Percentiles rank a stretch among this genome's conserved stretches.
Conservation (phyloP, 1,140 invertebrate species). For the Monochamus saltuarius region DNA sequence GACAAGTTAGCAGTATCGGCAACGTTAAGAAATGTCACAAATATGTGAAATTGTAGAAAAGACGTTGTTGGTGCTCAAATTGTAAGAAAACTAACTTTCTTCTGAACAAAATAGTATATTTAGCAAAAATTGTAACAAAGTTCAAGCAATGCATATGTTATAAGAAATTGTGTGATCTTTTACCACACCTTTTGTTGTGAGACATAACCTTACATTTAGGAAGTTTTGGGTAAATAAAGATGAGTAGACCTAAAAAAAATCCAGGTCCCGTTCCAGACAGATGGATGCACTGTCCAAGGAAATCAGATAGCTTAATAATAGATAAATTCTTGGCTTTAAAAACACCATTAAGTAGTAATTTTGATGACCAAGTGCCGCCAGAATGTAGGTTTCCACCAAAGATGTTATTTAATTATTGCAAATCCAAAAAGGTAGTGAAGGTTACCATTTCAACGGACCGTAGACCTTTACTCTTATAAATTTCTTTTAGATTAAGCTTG, state of each 20-base stretch:
- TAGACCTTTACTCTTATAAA: neutral
- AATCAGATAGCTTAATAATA: slow-evolving; percentile 70
- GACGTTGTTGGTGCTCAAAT: no score
- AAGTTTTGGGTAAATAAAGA: slow-evolving; percentile 8
- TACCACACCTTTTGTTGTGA: no score
- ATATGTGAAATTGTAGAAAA: no score
- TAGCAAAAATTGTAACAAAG: no score
- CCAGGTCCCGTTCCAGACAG: slow-evolving; percentile 76
- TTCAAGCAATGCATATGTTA: no score
- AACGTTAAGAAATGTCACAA: no score
- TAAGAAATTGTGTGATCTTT: no score
- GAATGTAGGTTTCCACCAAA: slow-evolving; percentile 78
- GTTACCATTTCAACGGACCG: slow-evolving; percentile 49
- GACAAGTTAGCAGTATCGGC: no score
- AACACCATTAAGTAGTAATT: slow-evolving; percentile 79
- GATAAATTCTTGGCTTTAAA: slow-evolving; percentile 91
- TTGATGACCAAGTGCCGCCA: slow-evolving; percentile 78
- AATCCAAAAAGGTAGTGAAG: slow-evolving; percentile 65
- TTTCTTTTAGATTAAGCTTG: slow-evolving; percentile 70
- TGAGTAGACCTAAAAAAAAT: slow-evolving; percentile 22
- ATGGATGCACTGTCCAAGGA: slow-evolving; percentile 91
- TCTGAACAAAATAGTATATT: no score
- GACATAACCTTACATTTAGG: no score
- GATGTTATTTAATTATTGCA: slow-evolving; percentile 77
- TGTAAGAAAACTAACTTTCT: no score